phyloP scores from a whole-genome alignment of 2,888 invertebrate species.

The Lasioglossum vierecki region DNA sequence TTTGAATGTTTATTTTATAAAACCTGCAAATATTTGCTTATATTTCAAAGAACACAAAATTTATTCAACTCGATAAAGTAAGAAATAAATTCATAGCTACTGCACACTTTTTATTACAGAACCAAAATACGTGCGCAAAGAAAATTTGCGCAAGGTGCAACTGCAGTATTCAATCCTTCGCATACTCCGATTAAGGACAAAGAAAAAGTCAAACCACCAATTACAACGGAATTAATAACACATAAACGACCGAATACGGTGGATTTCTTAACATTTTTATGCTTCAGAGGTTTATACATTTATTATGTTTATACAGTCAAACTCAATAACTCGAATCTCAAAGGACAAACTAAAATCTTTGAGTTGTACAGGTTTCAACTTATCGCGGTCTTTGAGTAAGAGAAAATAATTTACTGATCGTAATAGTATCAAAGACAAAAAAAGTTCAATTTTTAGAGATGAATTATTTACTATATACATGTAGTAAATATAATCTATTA shows the following conservation, averaged over 20 bases:
- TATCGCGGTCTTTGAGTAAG: too few relatives aligned
- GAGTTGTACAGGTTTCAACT: too few relatives aligned
- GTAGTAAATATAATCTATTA: too few relatives aligned
- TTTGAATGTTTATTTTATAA: neutral
- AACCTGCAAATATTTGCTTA: neutral
- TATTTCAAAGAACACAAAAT: neutral
- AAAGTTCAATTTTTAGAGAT: too few relatives aligned
- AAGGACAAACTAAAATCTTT: too few relatives aligned
- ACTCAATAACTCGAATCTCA: too few relatives aligned
- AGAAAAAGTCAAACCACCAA: constrained; percentile 84
- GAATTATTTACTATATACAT: too few relatives aligned
- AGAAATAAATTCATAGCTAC: constrained; percentile 1
- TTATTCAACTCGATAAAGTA: neutral
- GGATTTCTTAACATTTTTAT: constrained; percentile 93
- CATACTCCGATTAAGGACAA: constrained; percentile 87
- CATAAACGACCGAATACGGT: constrained; percentile 92
- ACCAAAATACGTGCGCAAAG: constrained; percentile 94
- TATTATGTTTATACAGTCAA: constrained; percentile 16
- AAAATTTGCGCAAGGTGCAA: constrained; percentile 93
- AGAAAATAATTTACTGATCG: too few relatives aligned
- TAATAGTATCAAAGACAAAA: too few relatives aligned
- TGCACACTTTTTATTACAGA: constrained; percentile 83
- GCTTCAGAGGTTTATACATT: constrained; percentile 88
- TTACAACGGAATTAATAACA: constrained; percentile 87
- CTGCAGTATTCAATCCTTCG: constrained; percentile 85